Evolutionary conservation across 2,113 vertebrate genomes (phyloP).

Genomic region (Proterorhinus semilunaris): DNA sequence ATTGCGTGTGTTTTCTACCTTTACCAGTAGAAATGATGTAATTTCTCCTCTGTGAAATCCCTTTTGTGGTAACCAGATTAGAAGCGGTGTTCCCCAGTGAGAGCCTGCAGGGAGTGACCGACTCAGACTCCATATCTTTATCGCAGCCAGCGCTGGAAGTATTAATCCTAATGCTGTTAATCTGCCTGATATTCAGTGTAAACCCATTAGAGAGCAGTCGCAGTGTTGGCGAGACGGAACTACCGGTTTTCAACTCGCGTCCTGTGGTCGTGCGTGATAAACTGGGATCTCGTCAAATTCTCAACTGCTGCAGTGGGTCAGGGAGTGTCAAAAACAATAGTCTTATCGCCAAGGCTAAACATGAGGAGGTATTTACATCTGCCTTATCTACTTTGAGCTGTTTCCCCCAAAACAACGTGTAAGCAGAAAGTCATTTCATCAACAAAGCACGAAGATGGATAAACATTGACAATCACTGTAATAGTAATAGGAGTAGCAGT

Average conservation of each 20-base stretch:
- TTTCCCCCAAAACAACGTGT: slow-evolving; percentile 45
- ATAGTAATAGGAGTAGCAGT: slow-evolving; percentile 13
- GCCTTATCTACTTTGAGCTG: slow-evolving; percentile 52
- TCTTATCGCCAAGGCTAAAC: slow-evolving; percentile 46
- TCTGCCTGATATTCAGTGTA: slow-evolving; percentile 63
- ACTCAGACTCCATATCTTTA: slow-evolving; percentile 48
- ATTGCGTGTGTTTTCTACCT: slow-evolving; percentile 51
- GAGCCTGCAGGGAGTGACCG: slow-evolving; percentile 50
- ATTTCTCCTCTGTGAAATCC: slow-evolving; percentile 48
- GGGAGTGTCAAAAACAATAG: slow-evolving; percentile 62
- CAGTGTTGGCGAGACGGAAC: slow-evolving; percentile 33
- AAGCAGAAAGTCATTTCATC: slow-evolving; percentile 43
- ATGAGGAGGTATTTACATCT: slow-evolving; percentile 56
- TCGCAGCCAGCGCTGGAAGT: slow-evolving; percentile 60
- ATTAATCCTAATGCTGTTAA: slow-evolving; percentile 64
- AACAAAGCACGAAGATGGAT: slow-evolving; percentile 47
- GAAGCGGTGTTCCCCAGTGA: slow-evolving; percentile 32
- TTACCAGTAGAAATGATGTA: slow-evolving; percentile 34
- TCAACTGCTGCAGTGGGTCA: slow-evolving; percentile 52
- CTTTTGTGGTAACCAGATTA: slow-evolving; percentile 60
- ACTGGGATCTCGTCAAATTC: slow-evolving; percentile 64
- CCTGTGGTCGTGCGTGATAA: slow-evolving; percentile 34
- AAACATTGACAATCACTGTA: slow-evolving; percentile 44
- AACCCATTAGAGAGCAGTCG: slow-evolving; percentile 61
- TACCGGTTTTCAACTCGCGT: slow-evolving; percentile 36